Percentiles rank a stretch among this genome's conserved stretches.
These are phyloP conservation scores for Tromatobia lineatoria DNA, from an alignment of 2,888 invertebrate species.

Conservation along the genomic window DNA sequence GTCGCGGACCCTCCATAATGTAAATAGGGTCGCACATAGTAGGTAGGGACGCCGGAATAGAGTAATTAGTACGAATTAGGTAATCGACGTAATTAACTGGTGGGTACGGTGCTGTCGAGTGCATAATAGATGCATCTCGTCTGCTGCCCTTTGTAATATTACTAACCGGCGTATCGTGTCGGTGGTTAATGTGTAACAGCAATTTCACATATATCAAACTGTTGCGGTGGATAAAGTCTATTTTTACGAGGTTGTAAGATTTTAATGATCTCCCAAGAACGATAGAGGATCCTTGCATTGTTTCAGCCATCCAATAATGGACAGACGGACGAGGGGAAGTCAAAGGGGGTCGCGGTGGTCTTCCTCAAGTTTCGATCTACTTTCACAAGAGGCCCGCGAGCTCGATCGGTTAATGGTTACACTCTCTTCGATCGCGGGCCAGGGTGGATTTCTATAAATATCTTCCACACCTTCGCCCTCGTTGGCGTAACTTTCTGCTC, in stretches of 20 bases:
- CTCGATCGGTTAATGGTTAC: constrained; percentile 63
- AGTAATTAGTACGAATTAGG: constrained; percentile 71
- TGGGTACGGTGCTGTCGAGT: constrained; percentile 22
- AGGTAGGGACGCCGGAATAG: constrained; percentile 54
- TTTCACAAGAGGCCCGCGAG: constrained; percentile 64
- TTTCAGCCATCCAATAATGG: constrained; percentile 46
- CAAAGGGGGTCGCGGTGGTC: constrained; percentile 17
- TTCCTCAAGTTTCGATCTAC: constrained; percentile 69
- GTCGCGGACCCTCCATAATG: constrained; percentile 2
- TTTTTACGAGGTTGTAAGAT: constrained; percentile 3
- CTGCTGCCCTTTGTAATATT: background rate
- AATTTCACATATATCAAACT: background rate
- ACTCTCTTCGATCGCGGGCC: constrained; percentile 56
- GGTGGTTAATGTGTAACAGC: background rate
- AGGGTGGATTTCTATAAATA: constrained; percentile 70
- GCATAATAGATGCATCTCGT: constrained; percentile 6
- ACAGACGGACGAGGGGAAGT: constrained; percentile 36
- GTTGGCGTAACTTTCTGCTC: constrained; percentile 64
- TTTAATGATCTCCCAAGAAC: background rate
- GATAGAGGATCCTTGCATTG: constrained; percentile 5
- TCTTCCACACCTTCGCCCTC: constrained; percentile 67
- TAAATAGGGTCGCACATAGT: constrained; percentile 8
- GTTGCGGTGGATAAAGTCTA: background rate
- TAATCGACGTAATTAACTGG: constrained; percentile 64
- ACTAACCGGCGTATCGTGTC: constrained; percentile 15